A percentile compares a stretch with the other conserved stretches of the same genome.
Evolutionary conservation across 2,113 vertebrate genomes (phyloP).

Genomic region (Caloenas nicobarica): DNA sequence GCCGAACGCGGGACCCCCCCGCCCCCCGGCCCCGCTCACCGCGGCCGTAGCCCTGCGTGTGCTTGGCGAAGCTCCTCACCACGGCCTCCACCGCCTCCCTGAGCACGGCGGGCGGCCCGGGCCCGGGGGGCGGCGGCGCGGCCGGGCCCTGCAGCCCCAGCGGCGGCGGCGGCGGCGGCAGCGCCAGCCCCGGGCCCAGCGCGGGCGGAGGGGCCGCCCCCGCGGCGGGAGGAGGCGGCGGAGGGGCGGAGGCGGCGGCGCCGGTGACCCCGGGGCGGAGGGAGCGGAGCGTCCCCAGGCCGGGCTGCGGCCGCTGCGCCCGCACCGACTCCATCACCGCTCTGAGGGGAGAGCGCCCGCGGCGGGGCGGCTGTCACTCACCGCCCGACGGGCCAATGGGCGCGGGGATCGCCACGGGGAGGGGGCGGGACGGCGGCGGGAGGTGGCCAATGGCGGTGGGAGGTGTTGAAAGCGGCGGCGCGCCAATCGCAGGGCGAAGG

Average conservation of each 20-base stretch:
- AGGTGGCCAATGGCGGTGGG: background rate
- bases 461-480: background rate
- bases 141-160: no score
- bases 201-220: conserved; percentile 44
- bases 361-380: background rate
- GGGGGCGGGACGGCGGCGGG: background rate
- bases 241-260: background rate
- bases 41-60: no score
- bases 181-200: no score
- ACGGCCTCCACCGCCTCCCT: no score
- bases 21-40: no score
- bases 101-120: no score
- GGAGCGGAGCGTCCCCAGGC: conserved; percentile 77
- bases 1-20: no score
- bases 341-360: background rate
- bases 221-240: background rate
- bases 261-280: conserved; percentile 59
- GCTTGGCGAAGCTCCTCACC: no score
- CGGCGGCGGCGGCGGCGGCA: no score
- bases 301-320: conserved; percentile 85
- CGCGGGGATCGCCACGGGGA: background rate
- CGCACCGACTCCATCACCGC: conserved; percentile 86
- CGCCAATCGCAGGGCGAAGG: background rate
- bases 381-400: background rate
- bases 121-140: no score